These are phyloP conservation scores for Oasisia sp. DNA, from an alignment of 2,888 invertebrate species.

Conservation along the genomic window DNA sequence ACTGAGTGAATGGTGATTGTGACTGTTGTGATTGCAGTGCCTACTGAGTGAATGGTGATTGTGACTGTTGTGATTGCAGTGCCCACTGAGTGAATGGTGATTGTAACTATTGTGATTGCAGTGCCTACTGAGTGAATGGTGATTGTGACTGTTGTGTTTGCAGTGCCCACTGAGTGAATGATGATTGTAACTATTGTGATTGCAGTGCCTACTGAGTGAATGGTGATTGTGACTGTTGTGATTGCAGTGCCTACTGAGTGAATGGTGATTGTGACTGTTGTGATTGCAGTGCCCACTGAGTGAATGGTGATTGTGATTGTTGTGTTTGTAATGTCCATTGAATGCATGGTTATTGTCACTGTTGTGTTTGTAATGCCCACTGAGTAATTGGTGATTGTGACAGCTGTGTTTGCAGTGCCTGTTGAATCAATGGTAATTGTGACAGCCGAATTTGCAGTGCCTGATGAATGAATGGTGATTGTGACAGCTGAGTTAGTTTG, in stretches of 20 bases:
- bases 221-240: neutral
- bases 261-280: neutral
- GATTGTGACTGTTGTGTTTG: neutral
- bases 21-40: neutral
- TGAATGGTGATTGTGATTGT: neutral
- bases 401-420: too few relatives aligned
- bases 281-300: neutral
- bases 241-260: neutral
- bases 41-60: too few relatives aligned
- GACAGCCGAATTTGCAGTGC: too few relatives aligned
- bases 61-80: too few relatives aligned
- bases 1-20: neutral
- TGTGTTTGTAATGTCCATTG: too few relatives aligned
- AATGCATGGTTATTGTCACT: too few relatives aligned
- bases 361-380: neutral
- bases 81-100: neutral
- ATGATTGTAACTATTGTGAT: neutral
- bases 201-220: neutral
- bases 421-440: too few relatives aligned
- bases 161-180: neutral
- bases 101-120: neutral
- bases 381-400: neutral
- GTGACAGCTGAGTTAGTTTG: neutral
- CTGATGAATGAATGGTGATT: neutral
- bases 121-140: neutral